Base-by-base conservation (phyloP, 2,113 vertebrate species). In the Peromyscus leucopus region DNA sequence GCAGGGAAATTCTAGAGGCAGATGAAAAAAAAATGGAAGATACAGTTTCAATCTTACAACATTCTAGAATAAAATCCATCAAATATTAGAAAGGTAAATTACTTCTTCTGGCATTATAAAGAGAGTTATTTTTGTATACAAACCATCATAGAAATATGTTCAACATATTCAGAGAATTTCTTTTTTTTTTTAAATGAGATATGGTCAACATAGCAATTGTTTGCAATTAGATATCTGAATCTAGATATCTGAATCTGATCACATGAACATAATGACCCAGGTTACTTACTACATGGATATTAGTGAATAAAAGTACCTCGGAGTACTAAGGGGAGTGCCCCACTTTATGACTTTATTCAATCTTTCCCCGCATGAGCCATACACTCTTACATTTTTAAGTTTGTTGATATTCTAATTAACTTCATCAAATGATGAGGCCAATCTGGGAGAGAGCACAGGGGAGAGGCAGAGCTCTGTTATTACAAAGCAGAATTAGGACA, bases 391-490 rank as follows among this genome's bases (percentile, higher is more conserved):
- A 94, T 31, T 97, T 97, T 94, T 85, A 96, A 94, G 78, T 95
- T 82, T 90, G 74, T 79, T 98, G 97, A 96, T 94, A 96, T 87
- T 92, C 97, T 92, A 96, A 98, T 97, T 97, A 97, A 97, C 96
- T 95, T 69, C 69, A 71, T 33, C 55, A 72, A 88, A 97, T 94
- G 51, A 96, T 91, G 83, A 97, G 91, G 83, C 17, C 6, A 79
- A 84, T 95, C 26, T 11, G 5, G 0, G 5, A 7, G 51, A 0
- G 71, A 42, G n/a, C 93, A 57, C 11, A 15, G 86, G 94, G 55
- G 89, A 91, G 51, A 57, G 57, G 51, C 31, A 48, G 78, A 93
- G 75, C 31, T 91, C 96, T 12, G n/a, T 92, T 6, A 22, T 13
- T 26, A 92, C 51, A 51, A 91, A 75, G 59, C 93, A 85, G 22